Evolutionary conservation across 2,888 invertebrate genomes (phyloP), one percentile per base, ranked within the genome.

Genomic region (Papilio elwesi): DNA sequence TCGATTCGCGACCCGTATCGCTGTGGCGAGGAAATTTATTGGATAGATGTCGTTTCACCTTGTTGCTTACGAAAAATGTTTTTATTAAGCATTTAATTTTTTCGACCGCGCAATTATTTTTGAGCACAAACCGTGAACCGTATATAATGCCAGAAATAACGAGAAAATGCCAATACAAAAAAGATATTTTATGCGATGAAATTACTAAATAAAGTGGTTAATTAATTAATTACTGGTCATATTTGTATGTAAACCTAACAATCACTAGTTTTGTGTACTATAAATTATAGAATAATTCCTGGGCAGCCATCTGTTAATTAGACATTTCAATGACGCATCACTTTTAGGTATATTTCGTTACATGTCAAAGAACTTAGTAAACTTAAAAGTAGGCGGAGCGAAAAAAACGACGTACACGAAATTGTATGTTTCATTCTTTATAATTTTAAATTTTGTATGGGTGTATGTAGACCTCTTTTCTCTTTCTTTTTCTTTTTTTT

Each of bases 21-120:
- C 78, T 81, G 88, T 78, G 86, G 87, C 81, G 84, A 86, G 83
- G 82, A 80, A 84, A 87, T 89, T 87, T 85, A 87, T 89, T 77
- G 83, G 79, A 82, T 85, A 86, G 85, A 83, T 79, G 78, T 80
- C 81, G 79, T 87, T 87, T 84, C 82, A 81, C 76, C 78, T 77
- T 80, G 76, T 78, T 76, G 74, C 74, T 76, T 77, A 78, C 69
- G 71, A 73, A 76, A 75, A 71, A 67, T 65, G 59, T 57, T 66
- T 71, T 69, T 70, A 66, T 38, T 51, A 63, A 70, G 38, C 62
- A 38, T 63, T 69, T 55, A 59, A 57, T 59, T 59, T 59, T 59
- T 59, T 38, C 38, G 36, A 38, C n/a, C 38, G n/a, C 2, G 38
- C 59, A 38, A 38, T 38, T 36, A 55, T 36, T 57, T 59, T 59